A percentile compares a stretch with the other conserved stretches of the same genome.
These are phyloP conservation scores for Pholis gunnellus DNA, from an alignment of 2,113 vertebrate genomes.

Conservation along the genomic window DNA sequence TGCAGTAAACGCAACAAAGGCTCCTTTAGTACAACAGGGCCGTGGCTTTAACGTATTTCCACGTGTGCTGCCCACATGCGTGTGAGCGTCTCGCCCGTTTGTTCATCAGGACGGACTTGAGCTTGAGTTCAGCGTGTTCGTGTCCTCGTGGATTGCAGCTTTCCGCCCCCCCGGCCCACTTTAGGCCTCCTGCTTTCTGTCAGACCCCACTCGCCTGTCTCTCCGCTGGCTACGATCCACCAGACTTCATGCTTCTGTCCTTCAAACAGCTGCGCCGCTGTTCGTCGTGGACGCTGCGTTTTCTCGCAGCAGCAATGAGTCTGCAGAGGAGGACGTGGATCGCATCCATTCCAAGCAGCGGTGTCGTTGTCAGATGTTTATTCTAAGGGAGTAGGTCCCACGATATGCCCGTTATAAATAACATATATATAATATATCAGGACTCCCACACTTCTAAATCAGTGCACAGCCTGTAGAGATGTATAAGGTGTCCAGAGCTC, in stretches of 20 bases:
- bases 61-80: slow-evolving; percentile 46
- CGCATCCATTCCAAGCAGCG: too few species aligned
- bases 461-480: too few species aligned
- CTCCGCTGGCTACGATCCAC: slow-evolving; percentile 61
- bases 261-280: slow-evolving; percentile 27
- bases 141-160: slow-evolving; percentile 51
- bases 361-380: too few species aligned
- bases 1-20: slow-evolving; percentile 64
- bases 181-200: slow-evolving; percentile 66
- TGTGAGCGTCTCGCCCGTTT: slow-evolving; percentile 37
- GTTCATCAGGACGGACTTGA: slow-evolving; percentile 45
- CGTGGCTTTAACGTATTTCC: slow-evolving; percentile 55
- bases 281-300: slow-evolving; percentile 17
- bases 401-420: too few species aligned
- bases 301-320: neutral
- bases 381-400: too few species aligned
- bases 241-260: slow-evolving; percentile 46
- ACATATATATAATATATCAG: too few species aligned
- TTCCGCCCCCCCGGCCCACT: slow-evolving; percentile 54
- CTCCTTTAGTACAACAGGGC: slow-evolving; percentile 58
- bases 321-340: too few species aligned
- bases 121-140: slow-evolving; percentile 34
- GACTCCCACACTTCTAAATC: too few species aligned
- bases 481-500: too few species aligned
- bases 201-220: slow-evolving; percentile 60